Evolutionary conservation across 1,140 invertebrate genomes (phyloP), one percentile per base, ranked within the genome.

Genomic region (Drosophila bifasciata): DNA sequence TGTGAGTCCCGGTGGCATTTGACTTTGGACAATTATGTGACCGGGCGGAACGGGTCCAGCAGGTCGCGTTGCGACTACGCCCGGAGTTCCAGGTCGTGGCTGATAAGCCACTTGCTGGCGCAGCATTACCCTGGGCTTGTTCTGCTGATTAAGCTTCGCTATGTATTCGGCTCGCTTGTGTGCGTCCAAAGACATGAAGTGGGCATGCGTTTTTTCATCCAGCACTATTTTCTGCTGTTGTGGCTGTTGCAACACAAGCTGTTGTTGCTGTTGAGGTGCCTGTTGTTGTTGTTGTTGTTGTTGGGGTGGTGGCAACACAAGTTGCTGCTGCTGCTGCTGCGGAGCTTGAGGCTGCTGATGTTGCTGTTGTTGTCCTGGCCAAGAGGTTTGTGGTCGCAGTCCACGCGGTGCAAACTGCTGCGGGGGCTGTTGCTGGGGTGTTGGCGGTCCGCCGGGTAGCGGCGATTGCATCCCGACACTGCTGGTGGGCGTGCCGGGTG

Each of bases 161-260:
- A 97, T 94, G 76, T 96, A 96, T 79, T 96, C 93, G 3, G 95
- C 95, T 25, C 95, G 92, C 71, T 97, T 95, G 56, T 95, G 94
- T 0, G 95, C 95, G 79, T 96, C 95, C 93, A 97, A 94, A 57
- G 96, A 95, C 79, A 97, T 96, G 23, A 96, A 90, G 68, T 97
- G 95, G n/a, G 96, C 95, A 80, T 96, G 96, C 3, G 96, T 96
- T 68, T 96, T 95, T 5, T 95, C 95, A 83, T 96, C 96, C 55
- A 96, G 91, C 50, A 96, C 96, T 53, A 96, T 97, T 36, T 95
- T 92, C 72, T 96, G 95, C 51, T 94, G 91, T 16, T 93, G 92
- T 2, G 91, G 93, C 46, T 92, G 92, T 40, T 91, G 91, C 28
- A 88, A 86, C 28, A 69, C 19, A 17, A 76, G 17, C n/a, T 62